Evolutionary conservation across 2,888 invertebrate species (phyloP).

Genomic region (Nemoura dubitans): DNA sequence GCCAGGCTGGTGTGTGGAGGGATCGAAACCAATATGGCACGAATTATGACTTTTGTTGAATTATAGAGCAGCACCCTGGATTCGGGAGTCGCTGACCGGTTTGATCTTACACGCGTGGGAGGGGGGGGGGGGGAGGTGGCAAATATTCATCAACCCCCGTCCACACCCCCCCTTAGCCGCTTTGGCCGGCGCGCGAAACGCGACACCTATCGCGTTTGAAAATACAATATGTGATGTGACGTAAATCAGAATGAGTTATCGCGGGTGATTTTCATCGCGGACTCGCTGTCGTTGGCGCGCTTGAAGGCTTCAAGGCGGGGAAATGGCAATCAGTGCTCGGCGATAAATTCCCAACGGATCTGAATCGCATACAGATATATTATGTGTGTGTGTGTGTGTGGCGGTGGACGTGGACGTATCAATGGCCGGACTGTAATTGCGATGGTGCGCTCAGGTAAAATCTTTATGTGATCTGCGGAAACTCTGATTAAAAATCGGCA

Average conservation of each 20-base stretch:
- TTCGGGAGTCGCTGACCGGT: not conserved
- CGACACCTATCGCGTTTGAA: not conserved
- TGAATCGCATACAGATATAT: too few species aligned
- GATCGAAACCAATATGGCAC: constrained; percentile 42
- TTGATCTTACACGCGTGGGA: constrained; percentile 45
- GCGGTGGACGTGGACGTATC: not conserved
- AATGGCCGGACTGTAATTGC: not conserved
- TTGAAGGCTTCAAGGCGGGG: not conserved
- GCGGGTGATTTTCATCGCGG: not conserved
- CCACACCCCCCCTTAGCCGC: constrained; percentile 28
- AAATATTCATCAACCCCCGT: constrained; percentile 45
- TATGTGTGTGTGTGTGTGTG: too few species aligned
- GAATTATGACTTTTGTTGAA: constrained; percentile 45
- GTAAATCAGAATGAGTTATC: constrained; percentile 32
- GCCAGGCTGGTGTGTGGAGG: not conserved
- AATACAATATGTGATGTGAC: constrained; percentile 25
- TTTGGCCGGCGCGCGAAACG: not conserved
- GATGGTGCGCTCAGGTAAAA: not conserved
- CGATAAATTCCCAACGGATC: not conserved
- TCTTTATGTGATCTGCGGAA: not conserved
- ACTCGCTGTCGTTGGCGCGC: constrained; percentile 1
- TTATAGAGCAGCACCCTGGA: constrained; percentile 25
- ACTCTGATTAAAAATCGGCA: too few species aligned
- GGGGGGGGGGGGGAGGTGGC: constrained; percentile 43
- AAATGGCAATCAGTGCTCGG: not conserved